A percentile compares a stretch with the other conserved stretches of the same genome.
These are phyloP conservation scores for Brachionus rubens DNA, from an alignment of 1,140 invertebrate genomes.

Conservation along the genomic window DNA sequence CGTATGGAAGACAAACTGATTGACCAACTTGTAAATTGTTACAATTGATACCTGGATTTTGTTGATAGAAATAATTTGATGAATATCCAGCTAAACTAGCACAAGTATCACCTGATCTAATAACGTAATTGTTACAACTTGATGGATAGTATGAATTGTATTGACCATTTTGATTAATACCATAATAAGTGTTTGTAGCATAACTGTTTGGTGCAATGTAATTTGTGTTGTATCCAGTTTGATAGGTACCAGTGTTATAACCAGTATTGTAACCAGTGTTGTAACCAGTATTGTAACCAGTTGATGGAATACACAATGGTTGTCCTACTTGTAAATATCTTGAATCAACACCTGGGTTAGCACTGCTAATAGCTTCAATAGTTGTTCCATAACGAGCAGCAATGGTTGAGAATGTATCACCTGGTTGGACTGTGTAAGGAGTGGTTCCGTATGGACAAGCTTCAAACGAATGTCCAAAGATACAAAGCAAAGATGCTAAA, in stretches of 20 bases:
- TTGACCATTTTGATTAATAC: slow-evolving; percentile 4
- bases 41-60: slow-evolving; percentile 20
- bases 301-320: background rate
- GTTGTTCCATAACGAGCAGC: background rate
- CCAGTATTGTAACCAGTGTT: background rate
- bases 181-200: background rate
- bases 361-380: background rate
- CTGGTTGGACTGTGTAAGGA: background rate
- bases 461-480: background rate
- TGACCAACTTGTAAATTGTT: too few species aligned
- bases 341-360: slow-evolving; percentile 13
- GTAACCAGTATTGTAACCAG: background rate
- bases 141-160: background rate
- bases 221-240: background rate
- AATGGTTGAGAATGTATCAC: background rate
- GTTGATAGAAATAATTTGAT: slow-evolving; percentile 9
- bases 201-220: background rate
- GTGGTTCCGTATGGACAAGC: background rate
- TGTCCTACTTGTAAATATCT: background rate
- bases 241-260: background rate
- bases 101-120: background rate
- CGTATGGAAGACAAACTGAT: background rate
- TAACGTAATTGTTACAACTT: background rate
- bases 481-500: background rate
- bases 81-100: background rate